Evolutionary conservation across 2,113 vertebrate genomes (phyloP).

Genomic region (Capreolus pygargus): DNA sequence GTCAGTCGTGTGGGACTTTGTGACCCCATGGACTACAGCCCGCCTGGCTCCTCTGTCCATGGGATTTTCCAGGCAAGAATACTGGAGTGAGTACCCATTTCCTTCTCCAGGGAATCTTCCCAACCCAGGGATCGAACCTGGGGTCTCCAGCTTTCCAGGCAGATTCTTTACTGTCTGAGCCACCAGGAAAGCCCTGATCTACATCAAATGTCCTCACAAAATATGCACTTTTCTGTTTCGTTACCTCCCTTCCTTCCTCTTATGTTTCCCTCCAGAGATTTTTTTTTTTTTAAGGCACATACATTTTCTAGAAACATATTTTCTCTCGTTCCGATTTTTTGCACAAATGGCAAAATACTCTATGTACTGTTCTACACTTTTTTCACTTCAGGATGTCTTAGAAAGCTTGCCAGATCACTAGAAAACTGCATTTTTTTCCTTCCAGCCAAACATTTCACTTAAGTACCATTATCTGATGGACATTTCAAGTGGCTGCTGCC

Average conservation of each 20-base stretch:
- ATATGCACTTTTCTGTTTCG: rapidly evolving
- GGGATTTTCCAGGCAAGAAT: neutral
- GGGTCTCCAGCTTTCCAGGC: neutral
- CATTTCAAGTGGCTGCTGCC: neutral
- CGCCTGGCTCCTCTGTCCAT: neutral
- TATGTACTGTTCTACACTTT: too few species aligned
- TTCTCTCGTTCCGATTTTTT: neutral
- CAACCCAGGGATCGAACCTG: neutral
- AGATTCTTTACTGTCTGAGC: neutral
- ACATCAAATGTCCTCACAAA: neutral
- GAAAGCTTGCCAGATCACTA: neutral
- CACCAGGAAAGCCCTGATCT: neutral
- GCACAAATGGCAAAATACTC: neutral
- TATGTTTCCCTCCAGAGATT: neutral
- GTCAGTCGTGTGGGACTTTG: neutral
- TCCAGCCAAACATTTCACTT: neutral
- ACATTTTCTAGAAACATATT: neutral
- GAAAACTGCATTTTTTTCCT: neutral
- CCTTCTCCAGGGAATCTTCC: neutral
- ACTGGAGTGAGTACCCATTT: neutral
- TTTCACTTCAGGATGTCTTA: neutral
- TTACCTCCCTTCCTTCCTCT: neutral
- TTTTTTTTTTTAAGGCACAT: neutral
- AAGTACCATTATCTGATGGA: neutral
- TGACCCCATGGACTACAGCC: neutral